phyloP scores from a whole-genome alignment of 1,140 invertebrate genomes.

The Oedothorax gibbosus region DNA sequence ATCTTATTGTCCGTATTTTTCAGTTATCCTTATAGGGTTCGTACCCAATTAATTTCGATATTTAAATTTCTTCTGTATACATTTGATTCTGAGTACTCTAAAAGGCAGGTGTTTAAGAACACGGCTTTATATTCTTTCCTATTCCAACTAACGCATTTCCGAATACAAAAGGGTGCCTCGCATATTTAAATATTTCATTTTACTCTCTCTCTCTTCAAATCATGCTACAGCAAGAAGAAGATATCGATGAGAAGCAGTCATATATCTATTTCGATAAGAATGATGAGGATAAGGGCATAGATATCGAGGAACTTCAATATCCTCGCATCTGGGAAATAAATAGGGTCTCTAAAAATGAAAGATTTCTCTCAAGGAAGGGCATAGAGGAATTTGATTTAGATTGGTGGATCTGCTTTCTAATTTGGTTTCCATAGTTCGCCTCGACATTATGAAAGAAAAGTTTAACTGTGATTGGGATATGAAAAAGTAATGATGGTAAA shows the following conservation, averaged over 20 bases:
- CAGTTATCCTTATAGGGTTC: too few species aligned
- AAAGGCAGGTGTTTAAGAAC: too few species aligned
- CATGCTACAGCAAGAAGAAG: background rate
- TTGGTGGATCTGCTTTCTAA: slow-evolving; percentile 24
- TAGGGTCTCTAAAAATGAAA: background rate
- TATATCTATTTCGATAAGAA: slow-evolving; percentile 56
- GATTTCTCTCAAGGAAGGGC: slow-evolving; percentile 9
- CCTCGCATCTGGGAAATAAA: background rate
- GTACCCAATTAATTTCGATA: too few species aligned
- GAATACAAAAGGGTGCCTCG: slow-evolving; percentile 30
- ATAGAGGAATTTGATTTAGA: slow-evolving; percentile 40
- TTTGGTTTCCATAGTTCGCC: slow-evolving; percentile 14
- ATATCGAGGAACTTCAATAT: slow-evolving; percentile 15
- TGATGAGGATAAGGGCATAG: slow-evolving; percentile 35
- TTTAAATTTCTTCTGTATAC: too few species aligned
- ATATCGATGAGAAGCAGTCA: slow-evolving; percentile 41
- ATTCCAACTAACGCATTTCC: slow-evolving; percentile 19
- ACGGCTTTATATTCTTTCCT: background rate
- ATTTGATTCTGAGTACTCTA: too few species aligned
- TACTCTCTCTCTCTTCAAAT: slow-evolving; percentile 16
- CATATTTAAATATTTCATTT: slow-evolving; percentile 60
- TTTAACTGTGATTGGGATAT: slow-evolving; percentile 19
- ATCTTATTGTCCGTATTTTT: too few species aligned
- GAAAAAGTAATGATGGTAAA: background rate
- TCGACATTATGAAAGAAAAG: slow-evolving; percentile 4